A percentile compares a stretch with the other conserved stretches of the same genome.
Conservation (phyloP, 2,113 vertebrate genomes). For the Cyprinus carpio region DNA sequence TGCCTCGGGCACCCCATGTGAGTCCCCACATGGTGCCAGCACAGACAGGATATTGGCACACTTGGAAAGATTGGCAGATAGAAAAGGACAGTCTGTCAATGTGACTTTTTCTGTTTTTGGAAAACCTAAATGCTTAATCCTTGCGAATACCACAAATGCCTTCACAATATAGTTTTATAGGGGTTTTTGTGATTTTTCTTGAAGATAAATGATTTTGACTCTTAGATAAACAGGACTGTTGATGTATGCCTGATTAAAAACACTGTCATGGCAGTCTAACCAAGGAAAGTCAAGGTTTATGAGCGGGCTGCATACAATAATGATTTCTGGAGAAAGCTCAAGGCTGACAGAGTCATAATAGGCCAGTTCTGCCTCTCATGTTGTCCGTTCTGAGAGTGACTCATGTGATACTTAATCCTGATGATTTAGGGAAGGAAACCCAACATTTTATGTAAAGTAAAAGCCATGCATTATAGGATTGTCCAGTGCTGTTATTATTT, state of each 20-base stretch:
- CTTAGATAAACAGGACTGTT: background rate
- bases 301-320: conserved; percentile 31
- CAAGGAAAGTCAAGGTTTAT: conserved; percentile 31
- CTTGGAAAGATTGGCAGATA: conserved; percentile 44
- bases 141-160: background rate
- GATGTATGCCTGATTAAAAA: conserved; percentile 46
- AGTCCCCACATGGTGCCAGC: conserved; percentile 61
- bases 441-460: conserved; percentile 62
- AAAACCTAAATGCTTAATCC: background rate
- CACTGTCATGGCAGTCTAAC: conserved; percentile 30
- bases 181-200: background rate
- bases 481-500: conserved; percentile 61
- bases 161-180: background rate
- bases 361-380: conserved; percentile 58
- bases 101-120: background rate
- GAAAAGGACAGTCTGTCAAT: conserved; percentile 45
- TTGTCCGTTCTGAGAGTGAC: conserved; percentile 63
- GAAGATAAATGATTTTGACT: conserved; percentile 38
- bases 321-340: conserved; percentile 55
- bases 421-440: conserved; percentile 63
- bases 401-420: conserved; percentile 62
- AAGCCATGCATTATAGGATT: conserved; percentile 62
- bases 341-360: conserved; percentile 56
- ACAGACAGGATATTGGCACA: conserved; percentile 62
- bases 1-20: conserved; percentile 66